These are phyloP conservation scores for Aelia acuminata DNA, from an alignment of 2,888 invertebrate species.

Conservation along the genomic window DNA sequence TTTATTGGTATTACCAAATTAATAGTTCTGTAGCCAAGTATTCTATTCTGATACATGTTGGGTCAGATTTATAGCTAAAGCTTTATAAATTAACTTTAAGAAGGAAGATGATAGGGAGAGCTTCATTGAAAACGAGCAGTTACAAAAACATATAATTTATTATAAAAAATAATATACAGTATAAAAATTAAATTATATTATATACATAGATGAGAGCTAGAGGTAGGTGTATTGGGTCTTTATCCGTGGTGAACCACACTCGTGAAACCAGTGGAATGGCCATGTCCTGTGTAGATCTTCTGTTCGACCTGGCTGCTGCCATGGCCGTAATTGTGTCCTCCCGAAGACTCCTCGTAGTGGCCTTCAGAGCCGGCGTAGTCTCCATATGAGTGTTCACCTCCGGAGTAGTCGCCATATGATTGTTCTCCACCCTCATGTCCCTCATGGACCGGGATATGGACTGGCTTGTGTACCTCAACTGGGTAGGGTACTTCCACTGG, in stretches of 20 bases:
- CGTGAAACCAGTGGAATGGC: slow-evolving; percentile 61
- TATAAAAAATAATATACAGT: slow-evolving; percentile 47
- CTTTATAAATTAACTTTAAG: no score
- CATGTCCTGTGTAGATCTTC: slow-evolving; percentile 61
- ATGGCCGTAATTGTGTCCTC: slow-evolving; percentile 12
- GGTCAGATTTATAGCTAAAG: no score
- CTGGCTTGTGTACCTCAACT: slow-evolving; percentile 63
- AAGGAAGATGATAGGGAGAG: no score
- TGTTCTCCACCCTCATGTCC: slow-evolving; percentile 55
- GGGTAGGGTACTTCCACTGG: slow-evolving; percentile 65
- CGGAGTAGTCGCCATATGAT: slow-evolving; percentile 24
- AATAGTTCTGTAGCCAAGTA: no score
- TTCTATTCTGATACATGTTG: no score
- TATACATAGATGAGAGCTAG: slow-evolving; percentile 14
- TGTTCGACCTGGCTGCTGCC: slow-evolving; percentile 65
- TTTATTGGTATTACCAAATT: no score
- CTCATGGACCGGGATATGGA: slow-evolving; percentile 63
- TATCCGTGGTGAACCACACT: slow-evolving; percentile 64
- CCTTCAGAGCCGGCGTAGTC: slow-evolving; percentile 1
- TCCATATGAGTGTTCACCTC: not conserved
- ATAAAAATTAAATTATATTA: slow-evolving; percentile 39
- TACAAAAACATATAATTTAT: slow-evolving; percentile 33
- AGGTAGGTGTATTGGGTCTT: not conserved
- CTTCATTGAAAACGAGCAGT: not conserved
- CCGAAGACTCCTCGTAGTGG: not conserved